Conservation (phyloP, 2,113 vertebrate genomes). For the Hirundichthys speculiger region DNA sequence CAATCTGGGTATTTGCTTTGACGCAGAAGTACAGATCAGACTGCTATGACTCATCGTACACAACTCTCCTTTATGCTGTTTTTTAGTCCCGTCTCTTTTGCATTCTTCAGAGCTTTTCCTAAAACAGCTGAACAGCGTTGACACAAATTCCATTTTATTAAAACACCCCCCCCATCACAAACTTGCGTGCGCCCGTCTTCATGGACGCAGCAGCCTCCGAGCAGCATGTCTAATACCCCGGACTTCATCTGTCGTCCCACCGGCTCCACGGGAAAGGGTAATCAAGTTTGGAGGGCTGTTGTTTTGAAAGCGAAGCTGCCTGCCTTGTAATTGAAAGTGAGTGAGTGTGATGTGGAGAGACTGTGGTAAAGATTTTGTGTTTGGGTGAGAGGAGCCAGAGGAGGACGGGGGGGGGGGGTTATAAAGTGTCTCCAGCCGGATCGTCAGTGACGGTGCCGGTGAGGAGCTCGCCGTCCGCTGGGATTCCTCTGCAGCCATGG, state of each 20-base stretch:
- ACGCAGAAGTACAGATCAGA: too few species aligned
- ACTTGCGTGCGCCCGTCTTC: slow-evolving; percentile 1
- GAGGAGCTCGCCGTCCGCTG: slow-evolving; percentile 44
- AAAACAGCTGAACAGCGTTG: too few species aligned
- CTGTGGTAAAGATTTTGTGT: slow-evolving; percentile 30
- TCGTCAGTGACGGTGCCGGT: slow-evolving; percentile 32
- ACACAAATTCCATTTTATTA: slow-evolving; percentile 9
- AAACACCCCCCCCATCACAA: slow-evolving; percentile 18
- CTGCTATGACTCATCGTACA: too few species aligned
- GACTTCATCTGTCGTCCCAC: slow-evolving; percentile 65
- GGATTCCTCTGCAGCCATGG: slow-evolving; percentile 55
- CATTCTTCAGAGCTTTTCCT: too few species aligned
- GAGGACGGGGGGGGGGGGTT: slow-evolving; percentile 19
- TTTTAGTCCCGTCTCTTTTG: too few species aligned
- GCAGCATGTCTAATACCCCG: slow-evolving; percentile 50
- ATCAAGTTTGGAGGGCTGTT: slow-evolving; percentile 72
- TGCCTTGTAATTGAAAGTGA: slow-evolving; percentile 73
- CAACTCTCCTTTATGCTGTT: too few species aligned
- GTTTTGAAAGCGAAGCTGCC: slow-evolving; percentile 64
- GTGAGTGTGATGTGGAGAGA: slow-evolving; percentile 62
- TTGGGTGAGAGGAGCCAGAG: slow-evolving; percentile 29
- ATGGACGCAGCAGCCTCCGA: slow-evolving; percentile 45
- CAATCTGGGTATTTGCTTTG: too few species aligned
- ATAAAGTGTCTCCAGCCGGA: slow-evolving; percentile 34
- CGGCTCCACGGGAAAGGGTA: slow-evolving; percentile 67